Conservation (phyloP, 2,888 invertebrate species). For the Stenoptilia bipunctidactyla region DNA sequence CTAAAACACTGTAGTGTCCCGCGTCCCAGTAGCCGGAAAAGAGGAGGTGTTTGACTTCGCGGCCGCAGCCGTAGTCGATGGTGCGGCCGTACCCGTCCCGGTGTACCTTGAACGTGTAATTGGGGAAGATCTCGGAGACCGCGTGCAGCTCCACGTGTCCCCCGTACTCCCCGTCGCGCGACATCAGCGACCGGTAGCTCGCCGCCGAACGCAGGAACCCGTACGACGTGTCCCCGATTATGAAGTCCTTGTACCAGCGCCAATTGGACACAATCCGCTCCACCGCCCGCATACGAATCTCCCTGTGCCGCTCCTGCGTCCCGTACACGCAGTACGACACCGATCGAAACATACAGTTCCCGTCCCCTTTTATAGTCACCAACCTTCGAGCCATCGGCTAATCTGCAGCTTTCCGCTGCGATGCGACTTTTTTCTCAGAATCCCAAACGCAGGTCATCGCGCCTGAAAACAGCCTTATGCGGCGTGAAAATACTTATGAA, state of each 20-base stretch:
- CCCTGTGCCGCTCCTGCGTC: slow-evolving; percentile 47
- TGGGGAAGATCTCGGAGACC: slow-evolving; percentile 39
- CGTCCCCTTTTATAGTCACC: slow-evolving; percentile 47
- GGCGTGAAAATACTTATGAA: not conserved
- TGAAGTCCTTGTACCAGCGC: slow-evolving; percentile 50
- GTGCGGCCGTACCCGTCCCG: slow-evolving; percentile 33
- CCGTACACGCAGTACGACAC: slow-evolving; percentile 44
- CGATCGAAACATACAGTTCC: slow-evolving; percentile 54
- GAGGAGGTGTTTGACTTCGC: slow-evolving; percentile 39
- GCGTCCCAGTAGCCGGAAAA: slow-evolving; percentile 53
- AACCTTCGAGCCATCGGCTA: slow-evolving; percentile 34
- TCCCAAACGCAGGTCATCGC: not conserved
- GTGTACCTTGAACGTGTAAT: slow-evolving; percentile 50
- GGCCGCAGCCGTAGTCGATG: slow-evolving; percentile 47
- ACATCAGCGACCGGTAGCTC: slow-evolving; percentile 44
- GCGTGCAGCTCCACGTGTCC: slow-evolving; percentile 54
- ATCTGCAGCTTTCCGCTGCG: slow-evolving; percentile 5
- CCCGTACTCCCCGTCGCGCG: slow-evolving; percentile 49
- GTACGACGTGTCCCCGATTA: slow-evolving; percentile 52
- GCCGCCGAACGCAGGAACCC: slow-evolving; percentile 26
- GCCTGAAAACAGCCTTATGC: not conserved
- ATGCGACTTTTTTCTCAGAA: slow-evolving; percentile 4
- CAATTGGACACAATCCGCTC: slow-evolving; percentile 44
- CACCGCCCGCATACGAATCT: slow-evolving; percentile 40
- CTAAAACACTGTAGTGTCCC: slow-evolving; percentile 56